Evolutionary conservation across 2,888 invertebrate species (phyloP).

Genomic region (Apocheima hispidaria): DNA sequence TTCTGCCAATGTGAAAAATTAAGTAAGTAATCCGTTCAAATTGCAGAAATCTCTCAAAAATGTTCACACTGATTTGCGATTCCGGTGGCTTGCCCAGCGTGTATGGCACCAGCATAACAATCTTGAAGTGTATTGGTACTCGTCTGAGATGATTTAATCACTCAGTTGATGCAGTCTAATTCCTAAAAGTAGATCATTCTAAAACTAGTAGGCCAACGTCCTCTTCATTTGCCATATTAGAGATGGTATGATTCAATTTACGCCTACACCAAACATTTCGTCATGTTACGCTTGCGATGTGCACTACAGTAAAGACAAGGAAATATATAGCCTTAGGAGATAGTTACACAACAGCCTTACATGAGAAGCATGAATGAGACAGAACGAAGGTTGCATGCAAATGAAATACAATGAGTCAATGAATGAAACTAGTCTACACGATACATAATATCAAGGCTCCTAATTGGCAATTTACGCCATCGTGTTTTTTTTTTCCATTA

Average conservation of each 20-base stretch:
- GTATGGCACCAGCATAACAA: too few species aligned
- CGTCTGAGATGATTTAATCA: too few species aligned
- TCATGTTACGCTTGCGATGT: conserved; percentile 5
- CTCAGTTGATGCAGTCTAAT: background rate
- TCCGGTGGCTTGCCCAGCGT: too few species aligned
- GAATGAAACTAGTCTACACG: conserved; percentile 19
- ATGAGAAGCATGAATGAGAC: conserved; percentile 34
- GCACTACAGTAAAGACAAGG: background rate
- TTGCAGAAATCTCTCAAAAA: too few species aligned
- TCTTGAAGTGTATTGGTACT: too few species aligned
- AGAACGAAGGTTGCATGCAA: conserved; percentile 32
- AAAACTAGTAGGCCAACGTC: conserved; percentile 18
- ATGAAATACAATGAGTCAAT: conserved; percentile 24
- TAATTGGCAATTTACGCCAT: conserved; percentile 11
- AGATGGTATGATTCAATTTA: conserved; percentile 19
- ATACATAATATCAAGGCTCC: conserved; percentile 16
- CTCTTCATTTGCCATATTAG: conserved; percentile 25
- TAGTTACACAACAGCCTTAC: conserved; percentile 14
- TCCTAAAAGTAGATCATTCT: conserved; percentile 13
- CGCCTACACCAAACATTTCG: conserved; percentile 28
- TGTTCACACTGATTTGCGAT: too few species aligned
- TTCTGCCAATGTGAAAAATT: too few species aligned
- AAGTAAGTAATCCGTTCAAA: too few species aligned
- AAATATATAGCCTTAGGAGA: background rate
- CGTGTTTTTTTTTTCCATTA: background rate